These are phyloP conservation scores for Hartigia nigra DNA, from an alignment of 2,888 invertebrate genomes.

Conservation along the genomic window DNA sequence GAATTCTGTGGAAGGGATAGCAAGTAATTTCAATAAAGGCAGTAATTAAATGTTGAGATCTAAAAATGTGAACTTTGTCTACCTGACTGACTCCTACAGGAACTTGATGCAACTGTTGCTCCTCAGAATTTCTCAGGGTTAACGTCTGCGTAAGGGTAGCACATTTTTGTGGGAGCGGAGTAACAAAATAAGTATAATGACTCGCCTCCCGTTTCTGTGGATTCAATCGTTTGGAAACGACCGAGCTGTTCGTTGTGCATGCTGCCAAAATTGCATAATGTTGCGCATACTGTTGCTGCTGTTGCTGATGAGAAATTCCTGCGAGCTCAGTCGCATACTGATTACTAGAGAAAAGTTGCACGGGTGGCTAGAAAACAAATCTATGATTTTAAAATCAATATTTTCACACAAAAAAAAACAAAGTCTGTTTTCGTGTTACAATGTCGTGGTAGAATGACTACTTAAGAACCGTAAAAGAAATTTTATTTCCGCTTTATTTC, in stretches of 20 bases:
- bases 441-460: neutral
- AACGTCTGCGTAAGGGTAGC: slow-evolving; percentile 7
- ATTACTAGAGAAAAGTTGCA: neutral
- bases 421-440: neutral
- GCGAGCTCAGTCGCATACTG: neutral
- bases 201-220: neutral
- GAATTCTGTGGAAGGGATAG: neutral
- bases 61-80: neutral
- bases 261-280: slow-evolving; percentile 13
- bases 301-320: neutral
- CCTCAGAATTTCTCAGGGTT: neutral
- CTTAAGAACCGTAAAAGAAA: neutral
- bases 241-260: slow-evolving; percentile 1
- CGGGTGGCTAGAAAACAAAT: neutral
- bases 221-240: neutral
- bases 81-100: neutral
- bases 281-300: slow-evolving; percentile 17
- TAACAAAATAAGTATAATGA: neutral
- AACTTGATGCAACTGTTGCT: neutral
- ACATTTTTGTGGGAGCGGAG: slow-evolving; percentile 4
- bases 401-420: neutral
- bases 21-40: neutral
- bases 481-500: neutral
- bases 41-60: neutral
- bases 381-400: neutral